A percentile compares a stretch with the other conserved stretches of the same genome.
Conservation (phyloP, 2,888 invertebrate species). For the Anarsia innoxiella region DNA sequence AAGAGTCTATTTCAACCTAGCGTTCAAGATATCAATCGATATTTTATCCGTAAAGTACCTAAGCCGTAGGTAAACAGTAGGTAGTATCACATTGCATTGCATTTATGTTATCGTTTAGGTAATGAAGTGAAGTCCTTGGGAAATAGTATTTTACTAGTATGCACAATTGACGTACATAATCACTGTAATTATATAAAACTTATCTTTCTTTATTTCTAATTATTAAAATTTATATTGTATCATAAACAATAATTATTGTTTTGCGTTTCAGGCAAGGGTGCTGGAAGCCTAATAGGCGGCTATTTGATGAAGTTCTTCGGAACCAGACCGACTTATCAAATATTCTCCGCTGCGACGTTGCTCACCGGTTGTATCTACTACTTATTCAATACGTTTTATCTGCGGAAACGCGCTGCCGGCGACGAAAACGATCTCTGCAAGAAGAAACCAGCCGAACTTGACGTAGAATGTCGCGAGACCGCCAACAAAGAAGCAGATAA, state of each 20-base stretch:
- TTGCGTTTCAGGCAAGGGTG: constrained; percentile 79
- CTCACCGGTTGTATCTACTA: constrained; percentile 81
- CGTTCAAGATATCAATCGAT: no score
- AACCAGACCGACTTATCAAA: constrained; percentile 81
- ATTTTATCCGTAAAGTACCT: no score
- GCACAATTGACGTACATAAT: no score
- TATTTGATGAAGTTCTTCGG: constrained; percentile 83
- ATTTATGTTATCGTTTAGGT: no score
- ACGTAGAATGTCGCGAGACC: constrained; percentile 47
- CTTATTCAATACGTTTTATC: constrained; percentile 79
- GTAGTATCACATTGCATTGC: no score
- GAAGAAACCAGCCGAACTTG: constrained; percentile 59
- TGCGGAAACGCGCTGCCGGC: constrained; percentile 70
- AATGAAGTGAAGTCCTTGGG: no score
- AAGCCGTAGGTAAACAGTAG: no score
- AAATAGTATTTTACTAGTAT: no score
- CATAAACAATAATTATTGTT: background rate
- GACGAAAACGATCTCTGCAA: constrained; percentile 76
- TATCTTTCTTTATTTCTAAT: no score
- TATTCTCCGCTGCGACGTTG: constrained; percentile 78
- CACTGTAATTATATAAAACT: no score
- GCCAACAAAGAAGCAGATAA: constrained; percentile 34
- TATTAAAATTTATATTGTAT: no score
- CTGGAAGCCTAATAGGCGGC: constrained; percentile 84
- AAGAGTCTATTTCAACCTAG: no score